Conservation (phyloP, 2,797 vertebrate species). For the Natrix natrix region DNA sequence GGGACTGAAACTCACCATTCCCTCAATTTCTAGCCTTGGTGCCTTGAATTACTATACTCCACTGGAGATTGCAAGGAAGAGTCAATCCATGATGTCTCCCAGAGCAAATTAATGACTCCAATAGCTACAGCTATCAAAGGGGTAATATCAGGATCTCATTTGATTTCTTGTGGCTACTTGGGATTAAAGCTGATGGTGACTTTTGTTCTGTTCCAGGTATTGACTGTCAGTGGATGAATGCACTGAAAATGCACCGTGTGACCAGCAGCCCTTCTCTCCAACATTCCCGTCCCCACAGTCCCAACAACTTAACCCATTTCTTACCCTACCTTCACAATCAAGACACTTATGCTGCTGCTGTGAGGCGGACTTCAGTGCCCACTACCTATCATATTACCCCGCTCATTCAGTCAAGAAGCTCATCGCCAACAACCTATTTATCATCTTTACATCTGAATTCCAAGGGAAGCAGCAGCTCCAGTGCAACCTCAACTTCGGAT, state of each 20-base stretch:
- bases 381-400: slow-evolving; percentile 71
- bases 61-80: not conserved
- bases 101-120: not conserved
- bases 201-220: slow-evolving; percentile 73
- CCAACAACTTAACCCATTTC: slow-evolving; percentile 78
- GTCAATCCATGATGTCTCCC: not conserved
- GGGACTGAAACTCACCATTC: not conserved
- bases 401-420: slow-evolving; percentile 83
- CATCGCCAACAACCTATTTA: slow-evolving; percentile 83
- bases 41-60: not conserved
- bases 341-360: slow-evolving; percentile 85
- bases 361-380: slow-evolving; percentile 78
- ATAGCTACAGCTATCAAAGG: not conserved
- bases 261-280: slow-evolving; percentile 68
- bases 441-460: slow-evolving; percentile 85
- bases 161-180: not conserved
- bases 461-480: slow-evolving; percentile 91
- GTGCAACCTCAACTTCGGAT: slow-evolving; percentile 85
- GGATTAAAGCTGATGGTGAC: not conserved
- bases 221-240: slow-evolving; percentile 85
- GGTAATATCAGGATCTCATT: not conserved
- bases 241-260: slow-evolving; percentile 79
- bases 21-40: not conserved
- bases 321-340: slow-evolving; percentile 81
- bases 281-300: slow-evolving; percentile 75